phyloP scores from a whole-genome alignment of 2,797 vertebrate genomes.

The Chelidonichthys spinosus region DNA sequence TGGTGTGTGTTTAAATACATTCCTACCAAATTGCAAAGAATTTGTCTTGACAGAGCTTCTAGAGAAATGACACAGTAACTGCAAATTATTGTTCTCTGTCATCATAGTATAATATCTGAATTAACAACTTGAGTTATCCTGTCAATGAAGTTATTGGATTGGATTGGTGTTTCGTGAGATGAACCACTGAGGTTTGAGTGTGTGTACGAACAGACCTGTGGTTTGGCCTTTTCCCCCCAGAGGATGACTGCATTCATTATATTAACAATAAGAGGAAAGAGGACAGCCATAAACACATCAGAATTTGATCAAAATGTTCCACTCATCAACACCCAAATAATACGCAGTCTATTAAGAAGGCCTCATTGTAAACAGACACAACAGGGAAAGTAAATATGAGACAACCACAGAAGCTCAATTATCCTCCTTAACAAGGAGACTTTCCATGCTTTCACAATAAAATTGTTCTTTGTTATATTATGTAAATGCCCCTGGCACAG shows the following conservation, averaged over 20 bases:
- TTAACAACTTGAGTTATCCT: neutral
- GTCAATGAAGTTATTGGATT: neutral
- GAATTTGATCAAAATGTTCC: conserved; percentile 65
- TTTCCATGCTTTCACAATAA: conserved; percentile 62
- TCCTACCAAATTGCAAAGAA: neutral
- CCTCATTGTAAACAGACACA: conserved; percentile 70
- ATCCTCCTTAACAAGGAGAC: conserved; percentile 61
- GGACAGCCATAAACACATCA: conserved; percentile 47
- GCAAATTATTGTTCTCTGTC: neutral
- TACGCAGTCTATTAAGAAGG: conserved; percentile 37
- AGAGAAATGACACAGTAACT: neutral
- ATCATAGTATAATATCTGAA: neutral
- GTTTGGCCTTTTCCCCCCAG: conserved; percentile 40
- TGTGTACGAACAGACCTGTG: conserved; percentile 28
- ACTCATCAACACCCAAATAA: conserved; percentile 61
- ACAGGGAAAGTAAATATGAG: conserved; percentile 55
- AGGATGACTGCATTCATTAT: conserved; percentile 50
- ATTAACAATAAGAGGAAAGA: conserved; percentile 44
- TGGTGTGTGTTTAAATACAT: too few species aligned
- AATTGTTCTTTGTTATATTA: conserved; percentile 46
- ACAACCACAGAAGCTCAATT: conserved; percentile 64
- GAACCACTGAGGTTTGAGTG: conserved; percentile 9
- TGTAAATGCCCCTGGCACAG: conserved; percentile 50
- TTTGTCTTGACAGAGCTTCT: neutral
- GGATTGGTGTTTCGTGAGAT: conserved; percentile 7